A percentile compares a stretch with the other conserved stretches of the same genome.
phyloP scores from a whole-genome alignment of 2,888 invertebrate species.

The Dynastes grantii region DNA sequence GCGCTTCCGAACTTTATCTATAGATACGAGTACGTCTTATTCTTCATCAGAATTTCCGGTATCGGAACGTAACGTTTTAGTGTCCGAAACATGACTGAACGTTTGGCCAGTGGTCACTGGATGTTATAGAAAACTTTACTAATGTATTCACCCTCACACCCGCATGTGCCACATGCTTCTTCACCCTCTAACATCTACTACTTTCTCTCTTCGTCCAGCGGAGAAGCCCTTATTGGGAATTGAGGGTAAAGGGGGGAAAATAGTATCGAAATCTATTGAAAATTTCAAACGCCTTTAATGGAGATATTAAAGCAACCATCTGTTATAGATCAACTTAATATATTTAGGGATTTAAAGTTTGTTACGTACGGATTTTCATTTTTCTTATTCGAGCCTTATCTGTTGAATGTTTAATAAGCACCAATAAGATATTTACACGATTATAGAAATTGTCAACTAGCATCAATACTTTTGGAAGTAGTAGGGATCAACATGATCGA shows the following conservation, averaged over 20 bases:
- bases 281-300: neutral
- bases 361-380: too few relatives aligned
- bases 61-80: slow-evolving; percentile 20
- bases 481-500: neutral
- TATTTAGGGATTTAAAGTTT: too few relatives aligned
- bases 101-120: slow-evolving; percentile 67
- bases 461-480: neutral
- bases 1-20: too few relatives aligned
- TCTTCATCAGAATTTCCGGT: too few relatives aligned
- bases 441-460: neutral
- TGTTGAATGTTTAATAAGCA: neutral
- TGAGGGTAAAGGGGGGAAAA: neutral
- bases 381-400: neutral
- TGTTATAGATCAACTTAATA: too few relatives aligned
- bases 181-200: slow-evolving; percentile 54
- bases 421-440: neutral
- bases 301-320: neutral
- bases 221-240: neutral
- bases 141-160: slow-evolving; percentile 69
- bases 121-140: slow-evolving; percentile 65
- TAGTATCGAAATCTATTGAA: slow-evolving; percentile 30
- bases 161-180: slow-evolving; percentile 62
- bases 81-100: slow-evolving; percentile 54
- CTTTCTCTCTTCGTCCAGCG: slow-evolving; percentile 30
- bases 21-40: too few relatives aligned